These are phyloP conservation scores for Platichthys flesus DNA, from an alignment of 2,113 vertebrate genomes.

Conservation along the genomic window DNA sequence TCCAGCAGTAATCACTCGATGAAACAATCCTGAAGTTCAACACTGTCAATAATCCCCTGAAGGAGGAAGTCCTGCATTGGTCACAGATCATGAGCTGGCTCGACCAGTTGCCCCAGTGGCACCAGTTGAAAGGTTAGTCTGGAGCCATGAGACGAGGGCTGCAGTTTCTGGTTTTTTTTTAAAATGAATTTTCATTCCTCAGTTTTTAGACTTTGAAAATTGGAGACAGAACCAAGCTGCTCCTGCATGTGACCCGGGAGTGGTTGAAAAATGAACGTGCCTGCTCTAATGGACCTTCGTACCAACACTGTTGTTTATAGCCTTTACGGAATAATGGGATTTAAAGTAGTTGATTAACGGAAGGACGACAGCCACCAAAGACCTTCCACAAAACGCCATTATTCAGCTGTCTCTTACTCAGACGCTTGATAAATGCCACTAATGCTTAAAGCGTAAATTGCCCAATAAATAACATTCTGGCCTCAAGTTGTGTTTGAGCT, in stretches of 20 bases:
- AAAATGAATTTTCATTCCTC: neutral
- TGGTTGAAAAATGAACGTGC: conserved; percentile 50
- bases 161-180: neutral
- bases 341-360: conserved; percentile 68
- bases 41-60: too few relatives aligned
- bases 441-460: conserved; percentile 54
- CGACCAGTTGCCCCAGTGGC: too few relatives aligned
- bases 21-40: too few relatives aligned
- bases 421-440: conserved; percentile 41
- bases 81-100: too few relatives aligned
- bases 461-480: conserved; percentile 58
- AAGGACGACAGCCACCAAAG: conserved; percentile 43
- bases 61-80: too few relatives aligned
- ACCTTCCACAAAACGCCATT: conserved; percentile 43
- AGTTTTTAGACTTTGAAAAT: conserved; percentile 17
- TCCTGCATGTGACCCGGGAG: conserved; percentile 20
- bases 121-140: too few relatives aligned
- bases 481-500: conserved; percentile 17
- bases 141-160: too few relatives aligned
- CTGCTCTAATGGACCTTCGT: conserved; percentile 51
- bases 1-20: too few relatives aligned
- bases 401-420: conserved; percentile 47
- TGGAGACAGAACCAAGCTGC: conserved; percentile 14
- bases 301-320: conserved; percentile 53
- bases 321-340: conserved; percentile 55